Percentiles rank a stretch among this genome's conserved stretches.
These are phyloP conservation scores for Tetrao urogallus DNA, from an alignment of 2,113 vertebrate genomes.

Conservation along the genomic window DNA sequence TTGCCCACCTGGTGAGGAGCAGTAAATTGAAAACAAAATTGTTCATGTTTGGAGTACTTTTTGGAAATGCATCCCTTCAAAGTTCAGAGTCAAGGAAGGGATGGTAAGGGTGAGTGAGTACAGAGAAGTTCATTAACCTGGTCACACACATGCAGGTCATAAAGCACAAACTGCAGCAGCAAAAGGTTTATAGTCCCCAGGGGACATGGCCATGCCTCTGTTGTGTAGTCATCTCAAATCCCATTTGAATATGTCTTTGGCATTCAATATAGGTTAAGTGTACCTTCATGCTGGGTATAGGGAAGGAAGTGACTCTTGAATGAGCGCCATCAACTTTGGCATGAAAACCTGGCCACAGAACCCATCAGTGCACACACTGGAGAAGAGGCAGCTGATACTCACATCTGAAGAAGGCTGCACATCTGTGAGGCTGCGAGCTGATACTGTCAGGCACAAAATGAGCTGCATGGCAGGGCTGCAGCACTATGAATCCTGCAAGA, in stretches of 20 bases:
- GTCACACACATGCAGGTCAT: accelerated
- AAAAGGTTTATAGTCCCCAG: not conserved
- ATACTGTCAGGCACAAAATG: accelerated
- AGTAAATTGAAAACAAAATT: not conserved
- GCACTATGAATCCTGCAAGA: accelerated
- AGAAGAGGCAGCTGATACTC: not conserved
- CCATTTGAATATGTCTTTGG: not conserved
- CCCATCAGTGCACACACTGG: not conserved
- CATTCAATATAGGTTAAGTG: not conserved
- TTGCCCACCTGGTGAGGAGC: not conserved
- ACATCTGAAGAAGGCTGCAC: not conserved
- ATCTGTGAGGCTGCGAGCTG: not conserved
- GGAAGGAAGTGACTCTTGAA: not conserved
- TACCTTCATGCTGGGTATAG: not conserved
- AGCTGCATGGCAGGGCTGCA: not conserved
- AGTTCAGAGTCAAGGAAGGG: not conserved
- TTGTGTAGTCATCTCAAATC: not conserved
- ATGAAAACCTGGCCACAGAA: not conserved
- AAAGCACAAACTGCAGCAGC: accelerated
- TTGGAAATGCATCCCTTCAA: not conserved
- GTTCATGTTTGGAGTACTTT: not conserved
- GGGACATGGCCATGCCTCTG: not conserved
- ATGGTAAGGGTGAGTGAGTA: not conserved
- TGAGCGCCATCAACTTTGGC: not conserved
- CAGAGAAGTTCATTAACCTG: not conserved